phyloP scores from a whole-genome alignment of 2,113 vertebrate genomes.

The Numenius arquata region DNA sequence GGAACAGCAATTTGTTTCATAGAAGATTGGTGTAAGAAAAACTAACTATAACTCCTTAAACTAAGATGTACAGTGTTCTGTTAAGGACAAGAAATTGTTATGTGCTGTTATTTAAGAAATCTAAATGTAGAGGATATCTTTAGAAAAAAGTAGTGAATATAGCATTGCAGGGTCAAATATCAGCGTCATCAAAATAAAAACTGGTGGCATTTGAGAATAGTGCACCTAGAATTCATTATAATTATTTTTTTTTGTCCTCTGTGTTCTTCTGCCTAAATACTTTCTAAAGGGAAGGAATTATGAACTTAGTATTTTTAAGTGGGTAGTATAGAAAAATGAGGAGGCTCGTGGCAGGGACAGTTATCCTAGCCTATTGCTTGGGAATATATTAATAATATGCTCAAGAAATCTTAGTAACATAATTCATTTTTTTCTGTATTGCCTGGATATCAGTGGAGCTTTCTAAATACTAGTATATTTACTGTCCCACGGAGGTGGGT shows the following conservation, averaged over 20 bases:
- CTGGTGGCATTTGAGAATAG: not conserved
- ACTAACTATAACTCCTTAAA: not conserved
- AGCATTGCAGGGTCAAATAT: not conserved
- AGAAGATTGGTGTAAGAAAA: not conserved
- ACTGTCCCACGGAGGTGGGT: not conserved
- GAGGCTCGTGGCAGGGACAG: fast-evolving
- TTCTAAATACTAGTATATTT: not conserved
- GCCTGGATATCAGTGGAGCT: not conserved
- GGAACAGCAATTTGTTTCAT: not conserved
- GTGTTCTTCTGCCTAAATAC: not conserved
- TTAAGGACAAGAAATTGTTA: not conserved
- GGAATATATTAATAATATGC: not conserved
- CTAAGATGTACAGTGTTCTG: not conserved
- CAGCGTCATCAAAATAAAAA: not conserved
- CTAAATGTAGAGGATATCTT: not conserved
- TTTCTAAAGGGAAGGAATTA: not conserved
- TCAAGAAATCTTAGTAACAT: not conserved
- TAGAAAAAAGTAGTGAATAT: not conserved
- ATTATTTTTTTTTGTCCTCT: not conserved
- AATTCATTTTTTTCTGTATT: not conserved
- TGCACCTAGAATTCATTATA: not conserved
- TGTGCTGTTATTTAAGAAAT: not conserved
- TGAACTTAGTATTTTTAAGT: not conserved
- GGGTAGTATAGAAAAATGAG: not conserved
- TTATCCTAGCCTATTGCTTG: not conserved